Conservation (phyloP, 2,888 invertebrate genomes). For the Hanleya hanleyi region DNA sequence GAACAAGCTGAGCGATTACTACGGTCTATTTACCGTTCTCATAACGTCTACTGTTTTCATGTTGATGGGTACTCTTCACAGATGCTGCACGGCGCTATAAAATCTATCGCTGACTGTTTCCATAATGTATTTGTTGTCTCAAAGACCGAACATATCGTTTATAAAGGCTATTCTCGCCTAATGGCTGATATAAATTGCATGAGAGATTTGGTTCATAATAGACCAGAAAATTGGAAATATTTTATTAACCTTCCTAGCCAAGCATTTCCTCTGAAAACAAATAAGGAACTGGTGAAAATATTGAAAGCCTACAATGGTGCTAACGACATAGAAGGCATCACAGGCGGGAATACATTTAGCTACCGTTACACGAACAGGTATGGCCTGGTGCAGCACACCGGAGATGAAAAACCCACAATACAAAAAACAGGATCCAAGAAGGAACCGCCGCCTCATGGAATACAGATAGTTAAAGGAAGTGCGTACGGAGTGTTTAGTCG, state of each 20-base stretch:
- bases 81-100: conserved; percentile 47
- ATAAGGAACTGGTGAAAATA: conserved; percentile 69
- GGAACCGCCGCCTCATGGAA: conserved; percentile 42
- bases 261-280: conserved; percentile 70
- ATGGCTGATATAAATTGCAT: conserved; percentile 72
- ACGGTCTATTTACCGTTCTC: conserved; percentile 63
- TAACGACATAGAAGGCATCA: conserved; percentile 71
- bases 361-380: conserved; percentile 35
- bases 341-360: conserved; percentile 45
- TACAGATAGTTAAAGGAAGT: conserved; percentile 66
- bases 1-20: conserved; percentile 63
- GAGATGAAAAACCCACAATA: conserved; percentile 37
- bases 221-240: conserved; percentile 63
- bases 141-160: conserved; percentile 63
- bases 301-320: conserved; percentile 69
- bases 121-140: conserved; percentile 69
- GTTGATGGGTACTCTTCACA: conserved; percentile 57
- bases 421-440: conserved; percentile 39
- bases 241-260: conserved; percentile 71
- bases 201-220: conserved; percentile 56
- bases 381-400: conserved; percentile 4
- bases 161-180: conserved; percentile 66
- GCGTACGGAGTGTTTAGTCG: conserved; percentile 70
- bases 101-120: conserved; percentile 54
- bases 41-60: conserved; percentile 71